Base-by-base conservation (phyloP, 2,113 vertebrate species). In the Salvelinus sp. region DNA sequence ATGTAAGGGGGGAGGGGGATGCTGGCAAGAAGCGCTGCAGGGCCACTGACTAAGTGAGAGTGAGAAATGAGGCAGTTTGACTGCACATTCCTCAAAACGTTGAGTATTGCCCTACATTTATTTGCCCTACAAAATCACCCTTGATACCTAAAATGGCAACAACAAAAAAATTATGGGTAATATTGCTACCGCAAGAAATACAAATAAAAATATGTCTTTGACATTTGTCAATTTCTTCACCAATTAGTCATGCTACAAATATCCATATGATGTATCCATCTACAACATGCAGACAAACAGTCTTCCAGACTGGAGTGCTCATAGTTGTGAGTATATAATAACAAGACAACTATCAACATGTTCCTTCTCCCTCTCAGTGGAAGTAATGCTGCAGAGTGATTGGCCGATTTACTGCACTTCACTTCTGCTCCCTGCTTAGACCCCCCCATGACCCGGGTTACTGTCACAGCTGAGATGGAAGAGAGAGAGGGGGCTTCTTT, bases 361-460 rank as follows among this genome's bases (percentile, higher is more conserved):
- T 85, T 83, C 87, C 85, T 91, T 92, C 86, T 84, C 87, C 86
- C 91, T 92, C 86, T 91, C 81, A 83, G 89, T 70, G 83, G 86
- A 85, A 91, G 85, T 87, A 16, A 54, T 54, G 50, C 86, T 88
- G 92, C 91, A 88, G 87, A 81, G 76, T 91, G 91, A 90, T 81
- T 94, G 88, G 89, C 92, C 91, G 50, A 54, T 54, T 95, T 94
- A 91, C 86, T 85, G 86, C 92, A 91, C 85, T 92, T 93, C 92
- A 90, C 92, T 87, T 83, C 7, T 50, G 79, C 80, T 54, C 16
- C 16, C 50, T 88, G 87, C 93, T 91, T 88, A 90, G 87, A 89
- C 88, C 89, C 78, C 74, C 48, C 48, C 16, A 54, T 1, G 50
- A 54, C 50, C 82, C 80, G 79, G 86, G 88, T 82, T 89, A 82